phyloP scores from a whole-genome alignment of 2,797 vertebrate genomes.

The Anguilla anguilla region DNA sequence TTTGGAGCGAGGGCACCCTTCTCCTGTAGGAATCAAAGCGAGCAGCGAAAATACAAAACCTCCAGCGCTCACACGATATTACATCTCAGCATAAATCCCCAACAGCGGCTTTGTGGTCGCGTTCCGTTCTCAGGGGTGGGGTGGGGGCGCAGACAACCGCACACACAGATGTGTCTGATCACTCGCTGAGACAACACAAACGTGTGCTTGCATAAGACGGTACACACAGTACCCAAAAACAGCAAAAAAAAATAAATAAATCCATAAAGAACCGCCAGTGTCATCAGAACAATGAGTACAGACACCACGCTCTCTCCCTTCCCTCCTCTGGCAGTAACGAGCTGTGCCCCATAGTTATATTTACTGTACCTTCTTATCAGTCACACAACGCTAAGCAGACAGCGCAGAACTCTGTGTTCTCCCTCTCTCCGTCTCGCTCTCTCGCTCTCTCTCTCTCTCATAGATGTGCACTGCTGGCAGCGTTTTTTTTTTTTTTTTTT shows the following conservation, averaged over 20 bases:
- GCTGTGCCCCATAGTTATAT: slow-evolving; percentile 92
- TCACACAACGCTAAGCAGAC: slow-evolving; percentile 83
- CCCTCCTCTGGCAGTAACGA: slow-evolving; percentile 70
- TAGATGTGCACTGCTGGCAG: slow-evolving; percentile 59
- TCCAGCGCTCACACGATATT: neutral
- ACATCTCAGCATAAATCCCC: neutral
- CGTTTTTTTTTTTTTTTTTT: slow-evolving; percentile 11
- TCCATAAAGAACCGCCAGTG: slow-evolving; percentile 78
- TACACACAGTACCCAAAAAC: slow-evolving; percentile 86
- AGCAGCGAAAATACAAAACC: neutral
- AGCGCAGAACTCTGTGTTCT: slow-evolving; percentile 80
- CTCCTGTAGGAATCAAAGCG: neutral
- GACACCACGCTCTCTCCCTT: slow-evolving; percentile 73
- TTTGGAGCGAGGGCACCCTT: neutral
- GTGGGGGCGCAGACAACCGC: slow-evolving; percentile 53
- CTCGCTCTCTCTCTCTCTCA: slow-evolving; percentile 53
- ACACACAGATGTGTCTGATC: slow-evolving; percentile 43
- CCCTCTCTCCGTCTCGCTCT: slow-evolving; percentile 57
- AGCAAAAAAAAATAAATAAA: slow-evolving; percentile 64
- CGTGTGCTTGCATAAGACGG: slow-evolving; percentile 92
- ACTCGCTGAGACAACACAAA: slow-evolving; percentile 72
- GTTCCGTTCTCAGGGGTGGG: neutral
- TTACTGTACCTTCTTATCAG: slow-evolving; percentile 99
- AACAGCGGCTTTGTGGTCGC: neutral
- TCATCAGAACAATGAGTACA: slow-evolving; percentile 96